phyloP scores from a whole-genome alignment of 1,140 invertebrate genomes.

The Pemphigus obesinymphae region DNA sequence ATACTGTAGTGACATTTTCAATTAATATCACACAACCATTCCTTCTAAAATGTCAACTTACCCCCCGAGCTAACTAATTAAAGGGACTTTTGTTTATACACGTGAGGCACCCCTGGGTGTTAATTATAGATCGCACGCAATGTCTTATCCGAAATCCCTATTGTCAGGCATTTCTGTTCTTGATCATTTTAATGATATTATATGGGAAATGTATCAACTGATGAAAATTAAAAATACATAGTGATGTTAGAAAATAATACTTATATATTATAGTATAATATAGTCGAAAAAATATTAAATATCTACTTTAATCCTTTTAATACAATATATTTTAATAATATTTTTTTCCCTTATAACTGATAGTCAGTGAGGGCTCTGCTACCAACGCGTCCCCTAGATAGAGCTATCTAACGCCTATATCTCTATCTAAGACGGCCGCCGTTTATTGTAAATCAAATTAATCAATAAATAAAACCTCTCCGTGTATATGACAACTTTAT shows the following conservation, averaged over 20 bases:
- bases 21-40: slow-evolving; percentile 14
- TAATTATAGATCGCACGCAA: slow-evolving; percentile 31
- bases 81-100: slow-evolving; percentile 29
- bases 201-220: not conserved
- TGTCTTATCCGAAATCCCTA: slow-evolving; percentile 4
- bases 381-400: too few species aligned
- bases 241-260: not conserved
- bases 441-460: too few species aligned
- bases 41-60: slow-evolving; percentile 8
- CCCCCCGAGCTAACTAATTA: slow-evolving; percentile 8
- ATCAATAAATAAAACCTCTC: too few species aligned
- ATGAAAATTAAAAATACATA: not conserved
- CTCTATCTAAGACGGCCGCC: too few species aligned
- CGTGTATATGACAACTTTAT: too few species aligned
- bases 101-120: not conserved
- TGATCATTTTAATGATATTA: slow-evolving; percentile 8
- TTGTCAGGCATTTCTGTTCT: not conserved
- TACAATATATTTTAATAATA: not conserved
- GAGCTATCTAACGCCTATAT: too few species aligned
- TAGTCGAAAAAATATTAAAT: too few species aligned
- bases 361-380: too few species aligned
- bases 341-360: too few species aligned
- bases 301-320: not conserved
- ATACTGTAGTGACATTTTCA: slow-evolving; percentile 26
- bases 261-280: too few species aligned